Evolutionary conservation across 2,888 invertebrate genomes (phyloP), one percentile per base, ranked within the genome.

Genomic region (Poecilus cupreus): DNA sequence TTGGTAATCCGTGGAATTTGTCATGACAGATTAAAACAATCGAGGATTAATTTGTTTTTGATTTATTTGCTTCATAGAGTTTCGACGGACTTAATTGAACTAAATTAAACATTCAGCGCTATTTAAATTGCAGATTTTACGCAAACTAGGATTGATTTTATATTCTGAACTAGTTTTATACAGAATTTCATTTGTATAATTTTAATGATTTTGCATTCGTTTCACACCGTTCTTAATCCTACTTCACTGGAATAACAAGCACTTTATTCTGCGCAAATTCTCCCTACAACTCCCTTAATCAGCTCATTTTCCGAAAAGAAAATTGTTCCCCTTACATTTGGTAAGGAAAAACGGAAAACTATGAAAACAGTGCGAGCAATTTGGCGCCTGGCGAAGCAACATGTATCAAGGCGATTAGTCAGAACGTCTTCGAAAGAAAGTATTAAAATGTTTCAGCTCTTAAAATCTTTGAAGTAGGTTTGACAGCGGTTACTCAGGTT

Each of bases 91-190:
- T 68, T 68, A 68, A 68, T 68, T 39, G 64, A 68, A 39, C 64
- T 68, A 68, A 68, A 68, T 68, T 68, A 37, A 68, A 37, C 37
- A 68, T 68, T 68, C 37, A 6, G 18, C 37, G 20, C 18, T 68
- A 68, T 68, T 68, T 68, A 68, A 68, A 68, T 68, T 68, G 64
- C 37, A 68, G 64, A 68, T 68, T 37, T 68, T 37, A 39, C 64
- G 32, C 37, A 5, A 32, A 68, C 64, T 68, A 68, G 64, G 16
- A 68, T 37, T 68, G 37, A 68, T 68, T 68, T 68, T 68, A 37
- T 20, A 68, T 68, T 37, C 39, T 57, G 24, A 3, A 24, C 57
- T 37, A 68, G 37, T 68, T 68, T 68, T 68, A 60, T 54, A 18
- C 64, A 37, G 64, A 68, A 68, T 60, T 60, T 32, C 24, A 60